These are phyloP conservation scores for Petroica traversi DNA, from an alignment of 2,113 vertebrate species.

Conservation along the genomic window DNA sequence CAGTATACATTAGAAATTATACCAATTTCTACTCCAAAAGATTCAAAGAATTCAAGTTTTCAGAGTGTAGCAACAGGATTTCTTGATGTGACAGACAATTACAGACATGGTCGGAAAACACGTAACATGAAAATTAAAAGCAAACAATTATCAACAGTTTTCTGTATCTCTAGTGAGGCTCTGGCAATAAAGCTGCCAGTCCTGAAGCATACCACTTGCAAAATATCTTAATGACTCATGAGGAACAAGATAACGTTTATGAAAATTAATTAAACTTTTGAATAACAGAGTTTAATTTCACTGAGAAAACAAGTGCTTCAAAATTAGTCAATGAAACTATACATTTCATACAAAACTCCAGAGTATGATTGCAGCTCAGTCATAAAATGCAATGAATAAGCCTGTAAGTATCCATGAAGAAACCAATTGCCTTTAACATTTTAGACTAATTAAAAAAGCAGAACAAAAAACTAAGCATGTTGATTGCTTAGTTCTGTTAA, in stretches of 20 bases:
- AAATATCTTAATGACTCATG: background rate
- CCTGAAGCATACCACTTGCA: background rate
- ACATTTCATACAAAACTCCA: background rate
- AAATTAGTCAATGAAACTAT: slow-evolving; percentile 10
- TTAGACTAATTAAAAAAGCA: slow-evolving; percentile 1
- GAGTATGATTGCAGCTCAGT: background rate
- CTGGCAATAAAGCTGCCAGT: slow-evolving; percentile 8
- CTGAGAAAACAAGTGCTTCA: background rate
- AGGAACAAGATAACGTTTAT: background rate
- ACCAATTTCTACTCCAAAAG: background rate
- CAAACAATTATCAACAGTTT: background rate
- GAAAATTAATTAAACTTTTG: slow-evolving; percentile 24
- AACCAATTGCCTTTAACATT: slow-evolving; percentile 26
- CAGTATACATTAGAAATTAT: background rate
- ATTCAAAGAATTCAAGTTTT: background rate
- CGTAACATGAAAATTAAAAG: background rate
- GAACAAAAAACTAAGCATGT: background rate
- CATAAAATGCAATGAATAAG: slow-evolving; percentile 13
- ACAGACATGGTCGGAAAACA: background rate
- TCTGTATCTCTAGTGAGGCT: background rate
- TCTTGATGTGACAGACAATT: background rate
- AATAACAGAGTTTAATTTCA: slow-evolving; percentile 9
- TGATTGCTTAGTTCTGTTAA: slow-evolving; percentile 21
- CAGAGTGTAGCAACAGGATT: background rate
- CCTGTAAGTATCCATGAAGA: slow-evolving; percentile 26